Evolutionary conservation across 2,113 vertebrate genomes (phyloP).

Genomic region (Sceloporus tristichus): DNA sequence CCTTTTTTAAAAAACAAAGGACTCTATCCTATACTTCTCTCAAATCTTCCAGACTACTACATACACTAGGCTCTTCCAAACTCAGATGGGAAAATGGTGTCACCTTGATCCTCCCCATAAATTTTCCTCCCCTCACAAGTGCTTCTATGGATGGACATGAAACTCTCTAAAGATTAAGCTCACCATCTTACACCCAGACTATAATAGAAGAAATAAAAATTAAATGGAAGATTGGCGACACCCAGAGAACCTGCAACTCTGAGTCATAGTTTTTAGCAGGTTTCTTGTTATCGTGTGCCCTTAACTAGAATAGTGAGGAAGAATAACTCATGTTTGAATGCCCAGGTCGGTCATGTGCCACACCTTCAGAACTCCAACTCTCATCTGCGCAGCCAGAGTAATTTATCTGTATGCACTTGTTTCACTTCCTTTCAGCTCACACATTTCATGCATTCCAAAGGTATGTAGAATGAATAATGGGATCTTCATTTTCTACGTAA

Average conservation of each 20-base stretch:
- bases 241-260: conserved; percentile 49
- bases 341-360: conserved; percentile 34
- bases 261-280: conserved; percentile 65
- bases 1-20: not conserved
- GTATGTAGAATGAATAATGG: conserved; percentile 63
- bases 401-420: conserved; percentile 41
- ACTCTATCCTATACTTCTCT: not conserved
- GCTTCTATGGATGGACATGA: not conserved
- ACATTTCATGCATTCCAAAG: conserved; percentile 52
- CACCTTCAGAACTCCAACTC: conserved; percentile 57
- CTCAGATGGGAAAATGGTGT: not conserved
- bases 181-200: conserved; percentile 23
- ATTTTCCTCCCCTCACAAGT: not conserved
- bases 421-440: conserved; percentile 45
- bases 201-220: conserved; percentile 29
- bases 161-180: conserved; percentile 4
- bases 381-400: conserved; percentile 49
- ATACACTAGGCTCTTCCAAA: not conserved
- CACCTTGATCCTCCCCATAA: not conserved
- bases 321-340: conserved; percentile 55
- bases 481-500: conserved; percentile 15
- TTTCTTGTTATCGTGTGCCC: conserved; percentile 37
- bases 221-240: conserved; percentile 69
- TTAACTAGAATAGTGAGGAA: conserved; percentile 54
- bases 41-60: not conserved